Evolutionary conservation across 2,113 vertebrate species (phyloP), one percentile per base, ranked within the genome.

Genomic region (Hippoglossus stenolepis): DNA sequence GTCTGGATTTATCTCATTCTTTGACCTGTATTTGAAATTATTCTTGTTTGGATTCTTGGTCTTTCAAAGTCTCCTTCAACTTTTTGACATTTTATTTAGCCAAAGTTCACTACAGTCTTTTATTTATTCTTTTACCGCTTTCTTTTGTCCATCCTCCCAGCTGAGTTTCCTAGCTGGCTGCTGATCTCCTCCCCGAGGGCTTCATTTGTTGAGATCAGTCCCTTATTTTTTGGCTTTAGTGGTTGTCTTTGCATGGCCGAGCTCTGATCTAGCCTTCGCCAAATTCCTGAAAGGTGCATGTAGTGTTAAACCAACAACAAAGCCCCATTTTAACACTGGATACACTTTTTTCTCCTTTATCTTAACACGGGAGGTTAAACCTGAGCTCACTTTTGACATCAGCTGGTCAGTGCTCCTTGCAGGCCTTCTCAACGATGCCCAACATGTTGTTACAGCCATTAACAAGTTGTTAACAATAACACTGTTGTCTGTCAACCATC

Each of bases 241-340:
- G 38, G 12, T 77, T 73, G 17, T 68, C 68, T 11, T 73, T 73
- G 45, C 24, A 59, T 74, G 56, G 45, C n/a, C 21, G 21, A 47
- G 40, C 40, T 43, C 40, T 43, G 40, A 40, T 40, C 38, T 40
- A 2, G 20, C 58, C 59, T 35, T 23, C 24, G 8, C 17, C 59
- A 74, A 69, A 43, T 0, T 17, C 24, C 13, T 60, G 60, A 70
- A 69, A 43, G 15, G 38, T 4, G 11, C 24, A 28, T 6, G 28
- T 61, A 38, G 31, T 38, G 28, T 62, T n/a, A 38, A 38, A 38
- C 35, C 35, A 38, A 38, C 40, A 43, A 43, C 40, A 43, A 43
- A 43, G 40, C 40, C 40, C 40, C 40, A 43, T 43, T 43, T 43
- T 43, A 43, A 43, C 40, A 13, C 40, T 54, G 57, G 24, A 59